Percentiles rank a stretch among this genome's conserved stretches.
phyloP scores from a whole-genome alignment of 1,140 invertebrate species.

The Agraylea sexmaculata region DNA sequence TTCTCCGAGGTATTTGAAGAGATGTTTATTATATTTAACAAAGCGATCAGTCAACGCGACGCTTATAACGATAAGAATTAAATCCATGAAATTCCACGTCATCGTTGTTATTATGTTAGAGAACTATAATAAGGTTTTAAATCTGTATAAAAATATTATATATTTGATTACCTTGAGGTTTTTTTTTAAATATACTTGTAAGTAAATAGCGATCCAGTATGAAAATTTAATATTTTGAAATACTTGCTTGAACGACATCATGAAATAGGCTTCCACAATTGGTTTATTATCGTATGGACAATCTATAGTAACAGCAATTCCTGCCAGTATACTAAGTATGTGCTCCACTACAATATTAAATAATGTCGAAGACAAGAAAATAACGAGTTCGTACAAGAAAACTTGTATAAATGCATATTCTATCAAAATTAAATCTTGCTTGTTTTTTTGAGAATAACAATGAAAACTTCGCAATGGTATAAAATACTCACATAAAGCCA shows the following conservation, averaged over 20 bases:
- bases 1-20: too few species aligned
- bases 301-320: conserved; percentile 6
- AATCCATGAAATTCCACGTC: conserved; percentile 51
- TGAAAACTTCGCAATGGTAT: neutral
- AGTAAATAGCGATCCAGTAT: conserved; percentile 7
- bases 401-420: conserved; percentile 28
- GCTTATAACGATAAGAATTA: conserved; percentile 51
- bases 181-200: conserved; percentile 6
- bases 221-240: conserved; percentile 7
- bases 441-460: too few species aligned
- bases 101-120: conserved; percentile 39
- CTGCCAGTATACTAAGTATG: conserved; percentile 6
- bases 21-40: conserved; percentile 41
- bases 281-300: conserved; percentile 1
- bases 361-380: too few species aligned
- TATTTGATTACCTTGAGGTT: neutral
- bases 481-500: conserved; percentile 20
- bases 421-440: too few species aligned
- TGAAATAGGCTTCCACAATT: conserved; percentile 2
- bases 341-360: conserved; percentile 10
- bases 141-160: conserved; percentile 23
- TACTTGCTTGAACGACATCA: conserved; percentile 8
- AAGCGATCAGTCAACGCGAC: conserved; percentile 44
- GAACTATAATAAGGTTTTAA: conserved; percentile 25
- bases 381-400: too few species aligned